Conservation (phyloP, 2,888 invertebrate species). For the Nemoura dubitans region DNA sequence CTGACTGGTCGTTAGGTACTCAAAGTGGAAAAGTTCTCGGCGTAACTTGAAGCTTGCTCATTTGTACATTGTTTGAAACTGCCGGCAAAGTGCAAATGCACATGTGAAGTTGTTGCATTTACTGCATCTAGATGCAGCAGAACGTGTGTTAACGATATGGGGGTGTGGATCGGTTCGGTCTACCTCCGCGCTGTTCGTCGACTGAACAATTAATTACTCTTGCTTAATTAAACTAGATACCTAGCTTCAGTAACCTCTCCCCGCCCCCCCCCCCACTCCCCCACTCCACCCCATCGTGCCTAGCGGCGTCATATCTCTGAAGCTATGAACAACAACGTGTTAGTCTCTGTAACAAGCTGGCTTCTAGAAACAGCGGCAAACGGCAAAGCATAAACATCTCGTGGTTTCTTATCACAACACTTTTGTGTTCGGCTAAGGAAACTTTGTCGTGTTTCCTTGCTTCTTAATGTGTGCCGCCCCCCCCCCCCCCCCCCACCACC, state of each 20-base stretch:
- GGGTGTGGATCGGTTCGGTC: neutral
- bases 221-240: slow-evolving; percentile 32
- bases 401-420: neutral
- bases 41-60: neutral
- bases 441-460: neutral
- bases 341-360: neutral
- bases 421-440: neutral
- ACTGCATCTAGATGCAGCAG: neutral
- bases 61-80: neutral
- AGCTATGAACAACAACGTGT: neutral
- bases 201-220: slow-evolving; percentile 26
- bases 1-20: neutral
- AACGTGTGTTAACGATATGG: neutral
- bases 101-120: neutral
- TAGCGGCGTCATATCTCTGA: neutral
- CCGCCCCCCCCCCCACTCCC: neutral
- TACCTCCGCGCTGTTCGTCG: neutral
- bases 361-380: no score
- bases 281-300: no score
- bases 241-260: neutral
- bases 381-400: neutral
- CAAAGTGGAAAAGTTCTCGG: neutral
- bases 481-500: no score
- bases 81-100: neutral
- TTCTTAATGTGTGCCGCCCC: neutral